These are phyloP conservation scores for Macaria notata DNA, from an alignment of 2,888 invertebrate species.

Conservation along the genomic window DNA sequence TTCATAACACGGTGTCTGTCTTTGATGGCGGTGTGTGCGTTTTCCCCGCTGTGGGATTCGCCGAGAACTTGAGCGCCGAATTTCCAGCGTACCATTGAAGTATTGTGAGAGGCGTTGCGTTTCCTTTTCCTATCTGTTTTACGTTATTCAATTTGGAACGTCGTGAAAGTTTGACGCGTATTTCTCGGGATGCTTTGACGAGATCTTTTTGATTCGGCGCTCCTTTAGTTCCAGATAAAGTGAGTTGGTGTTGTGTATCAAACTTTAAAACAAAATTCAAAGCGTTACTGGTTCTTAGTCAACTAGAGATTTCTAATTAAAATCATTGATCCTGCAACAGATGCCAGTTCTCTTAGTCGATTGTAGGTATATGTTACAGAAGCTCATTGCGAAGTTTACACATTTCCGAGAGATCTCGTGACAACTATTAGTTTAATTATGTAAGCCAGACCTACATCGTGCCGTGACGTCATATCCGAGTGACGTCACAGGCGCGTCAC, in stretches of 20 bases:
- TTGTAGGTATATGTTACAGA: too few relatives aligned
- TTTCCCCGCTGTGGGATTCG: conserved; percentile 66
- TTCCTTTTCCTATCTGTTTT: conserved; percentile 20
- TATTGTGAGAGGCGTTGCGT: conserved; percentile 9
- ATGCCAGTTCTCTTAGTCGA: too few relatives aligned
- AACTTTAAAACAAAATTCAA: too few relatives aligned
- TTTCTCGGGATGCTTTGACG: neutral
- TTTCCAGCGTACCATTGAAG: conserved; percentile 34
- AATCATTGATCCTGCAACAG: too few relatives aligned
- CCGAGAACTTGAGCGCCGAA: conserved; percentile 51
- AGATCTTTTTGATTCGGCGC: neutral
- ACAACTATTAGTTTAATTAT: conserved; percentile 8
- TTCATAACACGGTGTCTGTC: conserved; percentile 78
- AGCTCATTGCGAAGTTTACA: too few relatives aligned
- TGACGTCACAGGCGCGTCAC: conserved; percentile 6
- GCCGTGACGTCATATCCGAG: neutral
- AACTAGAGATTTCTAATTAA: too few relatives aligned
- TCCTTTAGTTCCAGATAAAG: too few relatives aligned
- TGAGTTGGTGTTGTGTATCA: too few relatives aligned
- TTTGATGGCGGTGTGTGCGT: conserved; percentile 72
- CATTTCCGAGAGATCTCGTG: neutral
- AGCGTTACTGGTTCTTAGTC: too few relatives aligned
- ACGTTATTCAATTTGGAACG: neutral
- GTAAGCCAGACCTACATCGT: neutral
- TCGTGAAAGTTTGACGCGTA: neutral